Evolutionary conservation across 2,888 invertebrate species (phyloP), one percentile per base, ranked within the genome.

Genomic region (Dilophus febrilis): DNA sequence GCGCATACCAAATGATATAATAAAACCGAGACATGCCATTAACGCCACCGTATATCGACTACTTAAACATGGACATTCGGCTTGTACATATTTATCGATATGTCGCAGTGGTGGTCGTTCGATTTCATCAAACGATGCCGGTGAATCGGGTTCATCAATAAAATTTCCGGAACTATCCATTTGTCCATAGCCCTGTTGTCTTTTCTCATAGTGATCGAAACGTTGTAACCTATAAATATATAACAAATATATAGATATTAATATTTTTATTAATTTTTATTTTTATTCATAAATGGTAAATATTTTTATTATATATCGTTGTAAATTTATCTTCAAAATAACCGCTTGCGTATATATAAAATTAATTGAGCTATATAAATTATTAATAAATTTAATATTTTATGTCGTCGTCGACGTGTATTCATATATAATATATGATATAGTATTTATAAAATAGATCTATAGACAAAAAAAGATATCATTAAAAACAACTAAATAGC

Each of bases 1-100:
- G 42, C 98, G 76, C 79, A 98, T 98, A 14, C 98, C 98, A 56
- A 92, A 91, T 63, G 88, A 88, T 56, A 91, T 90, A 61, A 91
- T 76, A 64, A 91, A 91, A 41, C 91, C 88, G 54, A 86, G 58
- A 57, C 87, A 87, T 14, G 87, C 85, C 55, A 90, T 71, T 45
- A 85, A 62, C 40, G 88, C 86, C 46, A 88, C 80, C 12, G 90
- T 90, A 63, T 81, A 88, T 48, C 91, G 75, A 55, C 88, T 86
- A 48, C 73, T 74, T 51, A 91, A 65, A 57, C 87, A 87, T 0
- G 88, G 87, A 54, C 80, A 80, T 64, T 90, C 86, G 26, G 90
- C 86, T 52, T 72, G 75, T 51, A 85, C 68, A 61, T 88, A 88
- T 64, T 84, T 82, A 59, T 90, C 88, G 64, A 90, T 80, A 54